Percentiles rank a stretch among this genome's conserved stretches.
These are phyloP conservation scores for Ennomos erosarius DNA, from an alignment of 2,888 invertebrate species.

Conservation along the genomic window DNA sequence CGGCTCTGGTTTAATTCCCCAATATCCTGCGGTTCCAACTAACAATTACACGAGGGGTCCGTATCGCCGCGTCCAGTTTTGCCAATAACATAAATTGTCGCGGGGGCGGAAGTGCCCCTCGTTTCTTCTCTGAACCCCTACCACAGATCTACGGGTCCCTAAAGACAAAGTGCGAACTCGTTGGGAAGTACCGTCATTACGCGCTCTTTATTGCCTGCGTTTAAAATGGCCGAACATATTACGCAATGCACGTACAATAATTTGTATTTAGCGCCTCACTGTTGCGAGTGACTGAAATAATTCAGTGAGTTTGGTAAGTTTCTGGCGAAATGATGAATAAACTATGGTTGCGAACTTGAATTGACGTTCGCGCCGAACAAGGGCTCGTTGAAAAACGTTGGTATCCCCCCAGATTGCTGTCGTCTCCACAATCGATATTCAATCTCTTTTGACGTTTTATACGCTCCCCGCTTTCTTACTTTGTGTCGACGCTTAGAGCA, in stretches of 20 bases:
- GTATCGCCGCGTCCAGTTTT: conserved; percentile 72
- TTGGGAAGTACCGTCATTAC: conserved; percentile 22
- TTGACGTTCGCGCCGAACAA: conserved; percentile 9
- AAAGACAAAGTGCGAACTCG: conserved; percentile 27
- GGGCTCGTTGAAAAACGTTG: conserved; percentile 14
- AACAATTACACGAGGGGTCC: conserved; percentile 82
- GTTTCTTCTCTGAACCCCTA: conserved; percentile 41
- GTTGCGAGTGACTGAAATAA: neutral
- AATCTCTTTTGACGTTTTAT: conserved; percentile 83
- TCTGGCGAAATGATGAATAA: conserved; percentile 9
- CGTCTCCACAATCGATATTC: conserved; percentile 83
- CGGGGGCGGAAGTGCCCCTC: conserved; percentile 71
- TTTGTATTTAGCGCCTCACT: conserved; percentile 19
- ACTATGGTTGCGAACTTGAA: conserved; percentile 26
- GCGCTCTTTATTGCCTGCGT: conserved; percentile 18
- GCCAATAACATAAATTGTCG: conserved; percentile 84
- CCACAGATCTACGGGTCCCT: conserved; percentile 34
- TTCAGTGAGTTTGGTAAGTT: conserved; percentile 6
- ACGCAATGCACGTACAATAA: conserved; percentile 17
- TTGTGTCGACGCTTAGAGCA: conserved; percentile 76
- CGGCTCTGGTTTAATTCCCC: conserved; percentile 78
- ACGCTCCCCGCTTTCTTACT: conserved; percentile 78
- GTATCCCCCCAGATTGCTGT: conserved; percentile 67
- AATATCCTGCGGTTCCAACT: conserved; percentile 81
- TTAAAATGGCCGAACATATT: conserved; percentile 11